A percentile compares a stretch with the other conserved stretches of the same genome.
Conservation (phyloP, 2,888 invertebrate species). For the Neria commutata region DNA sequence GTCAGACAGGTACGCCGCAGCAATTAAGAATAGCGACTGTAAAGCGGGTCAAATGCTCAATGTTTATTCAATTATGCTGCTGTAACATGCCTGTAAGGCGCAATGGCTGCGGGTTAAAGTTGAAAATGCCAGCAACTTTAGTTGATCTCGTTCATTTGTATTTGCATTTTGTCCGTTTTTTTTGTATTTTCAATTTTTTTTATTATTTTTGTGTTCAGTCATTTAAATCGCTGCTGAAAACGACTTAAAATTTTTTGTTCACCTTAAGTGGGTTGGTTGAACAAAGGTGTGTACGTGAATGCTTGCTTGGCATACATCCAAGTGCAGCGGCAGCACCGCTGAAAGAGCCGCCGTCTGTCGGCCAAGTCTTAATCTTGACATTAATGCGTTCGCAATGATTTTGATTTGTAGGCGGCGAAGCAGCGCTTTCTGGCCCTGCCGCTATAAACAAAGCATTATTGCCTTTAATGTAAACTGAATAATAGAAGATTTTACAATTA, state of each 20-base stretch:
- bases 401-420: conserved; percentile 3
- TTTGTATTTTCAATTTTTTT: not conserved
- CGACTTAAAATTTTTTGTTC: too few relatives aligned
- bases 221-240: not conserved
- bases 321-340: conserved; percentile 9
- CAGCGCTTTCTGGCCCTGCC: too few relatives aligned
- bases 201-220: conserved; percentile 1
- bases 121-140: conserved; percentile 5
- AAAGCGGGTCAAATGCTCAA: conserved; percentile 17
- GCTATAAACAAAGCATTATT: not conserved
- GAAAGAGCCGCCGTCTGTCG: conserved; percentile 17
- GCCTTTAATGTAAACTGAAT: not conserved
- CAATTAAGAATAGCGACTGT: conserved; percentile 3
- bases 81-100: not conserved
- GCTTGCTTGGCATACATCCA: conserved; percentile 3
- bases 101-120: conserved; percentile 10
- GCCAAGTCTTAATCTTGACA: conserved; percentile 46
- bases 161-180: conserved; percentile 6
- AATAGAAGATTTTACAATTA: too few relatives aligned
- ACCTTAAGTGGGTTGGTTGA: conserved; percentile 25
- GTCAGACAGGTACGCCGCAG: not conserved
- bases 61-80: not conserved
- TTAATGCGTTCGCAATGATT: conserved; percentile 33
- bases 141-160: not conserved
- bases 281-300: conserved; percentile 26